Evolutionary conservation across 2,888 invertebrate genomes (phyloP).

Genomic region (Cenopis cana): DNA sequence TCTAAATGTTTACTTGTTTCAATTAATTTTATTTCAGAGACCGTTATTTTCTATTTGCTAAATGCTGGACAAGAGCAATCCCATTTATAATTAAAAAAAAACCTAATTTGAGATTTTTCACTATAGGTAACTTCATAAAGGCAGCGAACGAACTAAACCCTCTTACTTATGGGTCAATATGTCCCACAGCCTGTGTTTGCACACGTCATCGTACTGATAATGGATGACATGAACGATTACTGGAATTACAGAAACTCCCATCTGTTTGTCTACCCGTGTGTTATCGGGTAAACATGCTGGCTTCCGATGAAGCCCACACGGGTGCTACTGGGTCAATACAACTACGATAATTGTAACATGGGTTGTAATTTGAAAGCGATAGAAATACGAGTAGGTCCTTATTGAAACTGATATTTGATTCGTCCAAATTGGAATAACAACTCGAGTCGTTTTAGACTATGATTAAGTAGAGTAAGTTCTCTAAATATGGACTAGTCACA

Average conservation of each 20-base stretch:
- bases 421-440: no score
- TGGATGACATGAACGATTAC: conserved; percentile 53
- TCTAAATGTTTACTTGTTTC: no score
- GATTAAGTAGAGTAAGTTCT: no score
- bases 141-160: conserved; percentile 15
- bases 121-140: neutral
- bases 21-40: no score
- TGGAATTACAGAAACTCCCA: conserved; percentile 48
- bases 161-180: conserved; percentile 35
- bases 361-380: neutral
- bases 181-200: conserved; percentile 53
- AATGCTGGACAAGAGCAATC: no score
- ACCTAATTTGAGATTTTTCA: no score
- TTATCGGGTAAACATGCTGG: conserved; percentile 29
- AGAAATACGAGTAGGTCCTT: neutral
- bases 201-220: conserved; percentile 60
- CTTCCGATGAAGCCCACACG: conserved; percentile 22
- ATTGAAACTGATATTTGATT: no score
- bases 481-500: no score
- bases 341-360: conserved; percentile 14
- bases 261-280: conserved; percentile 32
- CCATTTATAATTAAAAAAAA: no score
- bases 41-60: no score
- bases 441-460: neutral
- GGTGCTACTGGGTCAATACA: conserved; percentile 7